phyloP scores from a whole-genome alignment of 2,113 vertebrate species.

The Poeciliopsis prolifica region DNA sequence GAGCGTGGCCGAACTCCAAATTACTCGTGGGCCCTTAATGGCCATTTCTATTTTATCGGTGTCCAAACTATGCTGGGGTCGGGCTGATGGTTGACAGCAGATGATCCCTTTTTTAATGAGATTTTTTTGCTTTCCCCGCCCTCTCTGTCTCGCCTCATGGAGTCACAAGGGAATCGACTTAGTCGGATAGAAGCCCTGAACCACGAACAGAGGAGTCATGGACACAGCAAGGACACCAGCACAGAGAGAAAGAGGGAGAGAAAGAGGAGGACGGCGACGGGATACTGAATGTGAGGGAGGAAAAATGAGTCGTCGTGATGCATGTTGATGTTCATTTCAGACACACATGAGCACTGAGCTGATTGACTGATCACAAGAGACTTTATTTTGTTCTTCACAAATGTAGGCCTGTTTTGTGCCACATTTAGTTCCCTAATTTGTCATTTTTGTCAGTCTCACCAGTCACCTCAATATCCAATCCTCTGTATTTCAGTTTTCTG shows the following conservation, averaged over 20 bases:
- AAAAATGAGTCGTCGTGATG: conserved; percentile 39
- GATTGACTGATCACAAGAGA: not conserved
- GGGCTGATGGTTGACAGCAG: conserved; percentile 52
- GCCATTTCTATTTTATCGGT: conserved; percentile 56
- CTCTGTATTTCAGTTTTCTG: conserved; percentile 6
- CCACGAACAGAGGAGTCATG: conserved; percentile 61
- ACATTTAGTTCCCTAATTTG: not conserved
- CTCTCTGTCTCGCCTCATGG: conserved; percentile 51
- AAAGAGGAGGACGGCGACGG: conserved; percentile 3
- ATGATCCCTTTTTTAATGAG: conserved; percentile 71
- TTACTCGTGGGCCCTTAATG: conserved; percentile 35
- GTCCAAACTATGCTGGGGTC: conserved; percentile 43
- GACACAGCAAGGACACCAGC: conserved; percentile 52
- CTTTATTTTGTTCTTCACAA: not conserved
- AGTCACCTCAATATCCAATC: conserved; percentile 18
- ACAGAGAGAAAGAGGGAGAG: conserved; percentile 6
- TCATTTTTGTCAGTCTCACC: conserved; percentile 22
- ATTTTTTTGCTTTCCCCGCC: conserved; percentile 25
- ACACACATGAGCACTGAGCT: conserved; percentile 14
- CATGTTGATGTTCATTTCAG: conserved; percentile 31
- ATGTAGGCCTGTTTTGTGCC: not conserved
- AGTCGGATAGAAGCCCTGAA: conserved; percentile 64
- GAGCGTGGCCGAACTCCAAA: conserved; percentile 35
- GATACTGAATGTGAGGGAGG: conserved; percentile 2
- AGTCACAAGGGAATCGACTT: conserved; percentile 63